Conservation (phyloP, 2,797 vertebrate genomes). For the Chlorospingus flavigularis region DNA sequence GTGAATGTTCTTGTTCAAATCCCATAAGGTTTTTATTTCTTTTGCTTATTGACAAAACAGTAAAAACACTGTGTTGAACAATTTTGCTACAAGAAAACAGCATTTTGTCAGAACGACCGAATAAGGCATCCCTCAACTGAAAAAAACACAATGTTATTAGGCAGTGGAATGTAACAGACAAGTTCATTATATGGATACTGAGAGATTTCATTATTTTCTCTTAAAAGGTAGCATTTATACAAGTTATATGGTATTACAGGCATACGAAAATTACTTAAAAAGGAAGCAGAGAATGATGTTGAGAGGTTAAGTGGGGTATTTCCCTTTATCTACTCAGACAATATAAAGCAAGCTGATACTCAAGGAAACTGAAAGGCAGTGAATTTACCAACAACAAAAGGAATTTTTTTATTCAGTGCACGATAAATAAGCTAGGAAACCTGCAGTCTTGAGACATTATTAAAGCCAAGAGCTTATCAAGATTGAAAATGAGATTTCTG, state of each 20-base stretch:
- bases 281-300: constrained; percentile 15
- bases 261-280: constrained; percentile 20
- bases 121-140: constrained; percentile 30
- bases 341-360: constrained; percentile 39
- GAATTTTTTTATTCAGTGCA: neutral
- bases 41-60: constrained; percentile 64
- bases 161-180: neutral
- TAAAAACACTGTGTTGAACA: constrained; percentile 58
- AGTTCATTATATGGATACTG: neutral
- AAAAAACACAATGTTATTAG: neutral
- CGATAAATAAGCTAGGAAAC: constrained; percentile 42
- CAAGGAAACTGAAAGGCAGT: constrained; percentile 9
- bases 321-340: constrained; percentile 44
- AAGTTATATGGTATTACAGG: neutral
- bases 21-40: constrained; percentile 65
- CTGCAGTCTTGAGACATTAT: constrained; percentile 26
- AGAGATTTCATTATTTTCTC: constrained; percentile 20
- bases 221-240: constrained; percentile 28
- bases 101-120: constrained; percentile 53
- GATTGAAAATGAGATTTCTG: constrained; percentile 50
- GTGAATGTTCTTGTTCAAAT: constrained; percentile 64
- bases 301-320: constrained; percentile 45
- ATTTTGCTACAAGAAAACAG: constrained; percentile 64
- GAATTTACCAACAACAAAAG: constrained; percentile 55
- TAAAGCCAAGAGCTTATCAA: constrained; percentile 48